Evolutionary conservation across 2,888 invertebrate genomes (phyloP).

Genomic region (Tanypteryx hageni): DNA sequence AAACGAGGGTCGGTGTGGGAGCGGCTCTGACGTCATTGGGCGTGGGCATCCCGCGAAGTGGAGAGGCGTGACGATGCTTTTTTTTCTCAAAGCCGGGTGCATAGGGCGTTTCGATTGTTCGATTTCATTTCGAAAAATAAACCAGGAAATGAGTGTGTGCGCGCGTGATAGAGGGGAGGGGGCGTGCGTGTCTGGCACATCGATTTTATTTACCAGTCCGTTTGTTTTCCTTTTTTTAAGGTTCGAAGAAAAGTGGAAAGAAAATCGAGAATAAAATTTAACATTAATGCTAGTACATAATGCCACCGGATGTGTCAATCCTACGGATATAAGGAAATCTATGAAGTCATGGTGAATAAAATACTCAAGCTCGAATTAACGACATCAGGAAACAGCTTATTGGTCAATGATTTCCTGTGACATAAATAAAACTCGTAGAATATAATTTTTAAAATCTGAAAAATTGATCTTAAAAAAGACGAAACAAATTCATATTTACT

Average conservation of each 20-base stretch:
- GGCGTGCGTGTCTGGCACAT: not conserved
- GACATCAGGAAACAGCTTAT: too few relatives aligned
- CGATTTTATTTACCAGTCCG: not conserved
- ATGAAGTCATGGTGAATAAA: too few relatives aligned
- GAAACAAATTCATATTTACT: too few relatives aligned
- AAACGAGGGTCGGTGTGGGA: not conserved
- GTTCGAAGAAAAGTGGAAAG: too few relatives aligned
- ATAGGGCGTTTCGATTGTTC: constrained; percentile 33
- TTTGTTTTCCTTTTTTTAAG: too few relatives aligned
- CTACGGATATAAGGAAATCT: too few relatives aligned
- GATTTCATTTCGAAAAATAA: constrained; percentile 39
- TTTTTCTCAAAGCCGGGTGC: constrained; percentile 29
- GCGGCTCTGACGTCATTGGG: constrained; percentile 53
- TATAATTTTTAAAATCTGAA: not conserved
- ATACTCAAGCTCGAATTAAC: too few relatives aligned
- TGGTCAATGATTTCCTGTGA: not conserved
- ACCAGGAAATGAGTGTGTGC: constrained; percentile 27
- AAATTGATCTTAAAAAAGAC: too few relatives aligned
- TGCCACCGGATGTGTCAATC: too few relatives aligned
- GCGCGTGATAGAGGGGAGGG: not conserved
- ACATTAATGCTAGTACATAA: too few relatives aligned
- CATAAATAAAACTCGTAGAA: not conserved
- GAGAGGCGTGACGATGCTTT: constrained; percentile 49
- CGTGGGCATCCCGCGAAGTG: constrained; percentile 53
- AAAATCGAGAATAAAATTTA: too few relatives aligned